phyloP scores from a whole-genome alignment of 2,888 invertebrate species.

The Athrips mouffetella region DNA sequence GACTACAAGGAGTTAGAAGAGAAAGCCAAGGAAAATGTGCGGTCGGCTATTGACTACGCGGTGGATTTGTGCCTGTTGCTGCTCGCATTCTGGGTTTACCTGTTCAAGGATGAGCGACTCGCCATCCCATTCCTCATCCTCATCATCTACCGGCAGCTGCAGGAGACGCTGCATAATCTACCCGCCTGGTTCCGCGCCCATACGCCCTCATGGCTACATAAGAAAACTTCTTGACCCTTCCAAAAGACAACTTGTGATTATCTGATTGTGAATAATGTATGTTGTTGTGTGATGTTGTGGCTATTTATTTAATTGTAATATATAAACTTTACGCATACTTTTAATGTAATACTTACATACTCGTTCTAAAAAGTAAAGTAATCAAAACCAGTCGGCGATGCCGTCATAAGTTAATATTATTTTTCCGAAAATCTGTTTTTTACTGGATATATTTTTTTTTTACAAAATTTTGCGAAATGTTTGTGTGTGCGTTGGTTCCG shows the following conservation, averaged over 20 bases:
- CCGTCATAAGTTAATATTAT: slow-evolving; percentile 31
- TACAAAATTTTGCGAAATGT: slow-evolving; percentile 19
- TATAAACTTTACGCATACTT: slow-evolving; percentile 39
- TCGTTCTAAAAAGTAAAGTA: slow-evolving; percentile 35
- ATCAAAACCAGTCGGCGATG: slow-evolving; percentile 57
- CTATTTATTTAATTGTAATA: slow-evolving; percentile 48
- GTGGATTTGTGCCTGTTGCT: slow-evolving; percentile 86
- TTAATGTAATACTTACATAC: slow-evolving; percentile 35
- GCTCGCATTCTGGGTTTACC: slow-evolving; percentile 88
- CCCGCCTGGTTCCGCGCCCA: slow-evolving; percentile 76
- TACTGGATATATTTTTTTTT: slow-evolving; percentile 38
- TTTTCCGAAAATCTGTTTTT: slow-evolving; percentile 37
- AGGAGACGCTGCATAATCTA: slow-evolving; percentile 80
- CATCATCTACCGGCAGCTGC: slow-evolving; percentile 86
- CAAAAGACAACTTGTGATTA: slow-evolving; percentile 62
- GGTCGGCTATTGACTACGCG: slow-evolving; percentile 83
- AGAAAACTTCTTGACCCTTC: slow-evolving; percentile 66
- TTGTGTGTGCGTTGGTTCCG: background rate
- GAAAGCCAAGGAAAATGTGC: slow-evolving; percentile 82
- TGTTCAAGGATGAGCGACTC: slow-evolving; percentile 87
- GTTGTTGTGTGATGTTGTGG: slow-evolving; percentile 65
- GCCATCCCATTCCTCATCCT: slow-evolving; percentile 88
- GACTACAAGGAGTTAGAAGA: slow-evolving; percentile 77
- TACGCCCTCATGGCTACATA: slow-evolving; percentile 64
- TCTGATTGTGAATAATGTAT: slow-evolving; percentile 62